A percentile compares a stretch with the other conserved stretches of the same genome.
These are phyloP conservation scores for Actias luna DNA, from an alignment of 2,888 invertebrate species.

Conservation along the genomic window DNA sequence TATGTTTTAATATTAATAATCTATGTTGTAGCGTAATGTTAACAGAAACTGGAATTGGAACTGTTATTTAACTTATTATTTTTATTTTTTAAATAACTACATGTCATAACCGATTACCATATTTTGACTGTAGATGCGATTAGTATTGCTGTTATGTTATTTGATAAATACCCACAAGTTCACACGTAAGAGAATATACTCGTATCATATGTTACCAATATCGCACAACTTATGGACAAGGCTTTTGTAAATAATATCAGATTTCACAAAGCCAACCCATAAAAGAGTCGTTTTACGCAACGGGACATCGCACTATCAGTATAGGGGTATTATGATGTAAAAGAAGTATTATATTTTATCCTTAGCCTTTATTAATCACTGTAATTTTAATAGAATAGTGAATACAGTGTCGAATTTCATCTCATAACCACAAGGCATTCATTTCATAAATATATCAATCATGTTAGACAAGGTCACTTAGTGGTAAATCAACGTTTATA, in stretches of 20 bases:
- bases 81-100: too few relatives aligned
- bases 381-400: not conserved
- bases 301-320: conserved; percentile 35
- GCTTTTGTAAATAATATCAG: conserved; percentile 22
- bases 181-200: conserved; percentile 8
- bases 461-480: not conserved
- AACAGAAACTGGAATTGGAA: too few relatives aligned
- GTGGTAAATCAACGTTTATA: not conserved
- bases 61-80: too few relatives aligned
- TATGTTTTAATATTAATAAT: too few relatives aligned
- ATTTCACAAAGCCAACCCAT: conserved; percentile 34
- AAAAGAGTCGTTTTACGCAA: conserved; percentile 32
- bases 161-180: not conserved
- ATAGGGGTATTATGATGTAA: conserved; percentile 33
- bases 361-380: not conserved
- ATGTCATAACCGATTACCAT: not conserved
- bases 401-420: not conserved
- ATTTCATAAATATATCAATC: not conserved
- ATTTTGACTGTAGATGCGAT: not conserved
- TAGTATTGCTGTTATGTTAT: not conserved
- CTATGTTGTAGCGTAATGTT: too few relatives aligned
- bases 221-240: not conserved
- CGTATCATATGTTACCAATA: conserved; percentile 14
- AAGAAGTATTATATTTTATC: not conserved
- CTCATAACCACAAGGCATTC: not conserved